phyloP scores from a whole-genome alignment of 1,140 invertebrate genomes.

The Drosophila dunni region DNA sequence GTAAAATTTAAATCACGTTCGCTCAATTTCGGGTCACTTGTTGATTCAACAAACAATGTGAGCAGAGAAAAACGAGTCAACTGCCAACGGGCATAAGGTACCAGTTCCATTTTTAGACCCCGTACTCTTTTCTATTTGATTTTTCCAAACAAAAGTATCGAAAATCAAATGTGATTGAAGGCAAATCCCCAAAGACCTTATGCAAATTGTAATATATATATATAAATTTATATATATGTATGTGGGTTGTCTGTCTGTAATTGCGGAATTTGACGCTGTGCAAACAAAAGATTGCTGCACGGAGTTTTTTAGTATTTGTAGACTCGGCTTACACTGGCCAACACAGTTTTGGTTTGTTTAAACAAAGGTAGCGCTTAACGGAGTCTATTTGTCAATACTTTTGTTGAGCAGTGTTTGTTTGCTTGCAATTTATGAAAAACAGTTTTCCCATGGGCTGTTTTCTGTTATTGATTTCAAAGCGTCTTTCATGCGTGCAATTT shows the following conservation, averaged over 20 bases:
- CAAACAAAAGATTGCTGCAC: constrained; percentile 27
- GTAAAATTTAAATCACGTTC: constrained; percentile 8
- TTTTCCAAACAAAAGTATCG: constrained; percentile 25
- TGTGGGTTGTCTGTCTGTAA: constrained; percentile 3
- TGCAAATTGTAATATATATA: constrained; percentile 23
- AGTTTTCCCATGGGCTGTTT: constrained; percentile 8
- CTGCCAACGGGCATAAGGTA: constrained; percentile 10
- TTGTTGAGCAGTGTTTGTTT: constrained; percentile 8
- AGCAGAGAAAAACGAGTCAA: constrained; percentile 3
- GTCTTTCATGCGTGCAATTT: background rate
- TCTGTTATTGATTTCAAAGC: constrained; percentile 22
- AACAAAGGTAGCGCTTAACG: background rate
- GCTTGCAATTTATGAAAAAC: background rate
- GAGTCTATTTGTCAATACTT: background rate
- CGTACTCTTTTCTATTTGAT: constrained; percentile 7
- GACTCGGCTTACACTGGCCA: constrained; percentile 18
- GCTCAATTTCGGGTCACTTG: constrained; percentile 55
- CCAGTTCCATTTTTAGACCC: background rate
- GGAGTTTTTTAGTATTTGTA: constrained; percentile 1
- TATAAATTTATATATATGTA: no score
- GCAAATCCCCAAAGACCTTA: constrained; percentile 35
- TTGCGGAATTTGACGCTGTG: constrained; percentile 20
- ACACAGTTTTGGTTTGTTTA: constrained; percentile 1
- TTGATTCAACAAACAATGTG: constrained; percentile 44
- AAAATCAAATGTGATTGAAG: constrained; percentile 33